These are phyloP conservation scores for Cavia porcellus DNA, from an alignment of 2,113 vertebrate species.

Conservation along the genomic window DNA sequence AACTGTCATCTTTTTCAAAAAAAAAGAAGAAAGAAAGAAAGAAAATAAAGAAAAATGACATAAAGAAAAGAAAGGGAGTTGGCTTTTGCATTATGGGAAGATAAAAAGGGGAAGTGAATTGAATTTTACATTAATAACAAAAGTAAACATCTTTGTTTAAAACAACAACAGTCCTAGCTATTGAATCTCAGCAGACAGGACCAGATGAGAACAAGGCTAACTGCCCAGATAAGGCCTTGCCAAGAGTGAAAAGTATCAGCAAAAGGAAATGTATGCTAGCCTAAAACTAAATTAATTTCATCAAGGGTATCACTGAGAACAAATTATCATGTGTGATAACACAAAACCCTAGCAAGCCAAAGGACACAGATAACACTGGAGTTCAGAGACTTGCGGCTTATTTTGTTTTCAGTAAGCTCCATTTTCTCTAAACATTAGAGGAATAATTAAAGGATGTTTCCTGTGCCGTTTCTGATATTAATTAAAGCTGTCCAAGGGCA, in stretches of 20 bases:
- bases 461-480: constrained; percentile 80
- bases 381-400: constrained; percentile 87
- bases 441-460: constrained; percentile 88
- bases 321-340: constrained; percentile 89
- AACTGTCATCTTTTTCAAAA: constrained; percentile 38
- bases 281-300: constrained; percentile 90
- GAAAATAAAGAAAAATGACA: too few relatives aligned
- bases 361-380: constrained; percentile 85
- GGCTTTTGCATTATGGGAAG: constrained; percentile 58
- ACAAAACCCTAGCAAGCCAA: constrained; percentile 82
- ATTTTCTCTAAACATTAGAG: constrained; percentile 80
- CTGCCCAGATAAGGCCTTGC: constrained; percentile 87
- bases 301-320: constrained; percentile 87
- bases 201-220: constrained; percentile 78
- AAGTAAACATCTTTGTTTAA: constrained; percentile 76
- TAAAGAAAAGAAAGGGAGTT: neutral
- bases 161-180: constrained; percentile 63
- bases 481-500: constrained; percentile 75
- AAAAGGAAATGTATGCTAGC: constrained; percentile 88
- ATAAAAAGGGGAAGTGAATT: constrained; percentile 65
- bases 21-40: neutral
- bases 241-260: constrained; percentile 86
- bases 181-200: constrained; percentile 80
- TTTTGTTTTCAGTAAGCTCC: constrained; percentile 82
- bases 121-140: constrained; percentile 78